A percentile compares a stretch with the other conserved stretches of the same genome.
These are phyloP conservation scores for Telenomus remus DNA, from an alignment of 1,140 invertebrate species.

Conservation along the genomic window DNA sequence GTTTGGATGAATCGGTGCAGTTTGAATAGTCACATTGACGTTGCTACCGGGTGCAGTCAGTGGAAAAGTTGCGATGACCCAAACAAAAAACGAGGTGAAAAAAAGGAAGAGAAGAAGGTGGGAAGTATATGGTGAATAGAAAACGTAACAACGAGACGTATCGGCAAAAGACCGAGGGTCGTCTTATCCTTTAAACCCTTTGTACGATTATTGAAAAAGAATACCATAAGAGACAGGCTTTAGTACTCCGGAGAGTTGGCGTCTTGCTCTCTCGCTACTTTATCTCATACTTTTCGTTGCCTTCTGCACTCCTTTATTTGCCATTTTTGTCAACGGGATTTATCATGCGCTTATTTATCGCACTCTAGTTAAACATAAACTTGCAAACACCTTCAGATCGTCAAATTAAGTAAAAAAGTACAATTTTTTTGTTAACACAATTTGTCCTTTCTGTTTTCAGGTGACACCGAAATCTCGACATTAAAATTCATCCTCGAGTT, in stretches of 20 bases:
- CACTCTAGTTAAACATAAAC: slow-evolving; percentile 40
- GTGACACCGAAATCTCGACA: no score
- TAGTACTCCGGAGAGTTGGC: slow-evolving; percentile 45
- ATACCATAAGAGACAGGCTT: slow-evolving; percentile 53
- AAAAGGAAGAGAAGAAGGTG: slow-evolving; percentile 16
- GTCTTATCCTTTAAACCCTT: slow-evolving; percentile 56
- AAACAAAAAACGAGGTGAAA: slow-evolving; percentile 2
- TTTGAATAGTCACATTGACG: slow-evolving; percentile 31
- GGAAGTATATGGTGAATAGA: slow-evolving; percentile 48
- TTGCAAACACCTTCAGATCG: slow-evolving; percentile 7
- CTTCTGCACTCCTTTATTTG: slow-evolving; percentile 21
- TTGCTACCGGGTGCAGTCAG: slow-evolving; percentile 14
- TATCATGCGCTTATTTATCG: slow-evolving; percentile 47
- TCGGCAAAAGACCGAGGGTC: slow-evolving; percentile 43
- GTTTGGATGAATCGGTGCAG: not conserved
- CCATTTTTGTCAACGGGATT: slow-evolving; percentile 34
- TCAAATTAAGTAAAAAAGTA: no score
- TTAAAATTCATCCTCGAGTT: no score
- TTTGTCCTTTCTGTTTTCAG: no score
- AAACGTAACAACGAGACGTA: slow-evolving; percentile 47
- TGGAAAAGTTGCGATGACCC: slow-evolving; percentile 29
- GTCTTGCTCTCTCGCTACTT: slow-evolving; percentile 28
- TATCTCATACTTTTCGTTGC: slow-evolving; percentile 40
- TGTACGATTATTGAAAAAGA: slow-evolving; percentile 59
- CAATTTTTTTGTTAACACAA: no score